phyloP scores from a whole-genome alignment of 2,797 vertebrate genomes.

The Ispidina lecontei region DNA sequence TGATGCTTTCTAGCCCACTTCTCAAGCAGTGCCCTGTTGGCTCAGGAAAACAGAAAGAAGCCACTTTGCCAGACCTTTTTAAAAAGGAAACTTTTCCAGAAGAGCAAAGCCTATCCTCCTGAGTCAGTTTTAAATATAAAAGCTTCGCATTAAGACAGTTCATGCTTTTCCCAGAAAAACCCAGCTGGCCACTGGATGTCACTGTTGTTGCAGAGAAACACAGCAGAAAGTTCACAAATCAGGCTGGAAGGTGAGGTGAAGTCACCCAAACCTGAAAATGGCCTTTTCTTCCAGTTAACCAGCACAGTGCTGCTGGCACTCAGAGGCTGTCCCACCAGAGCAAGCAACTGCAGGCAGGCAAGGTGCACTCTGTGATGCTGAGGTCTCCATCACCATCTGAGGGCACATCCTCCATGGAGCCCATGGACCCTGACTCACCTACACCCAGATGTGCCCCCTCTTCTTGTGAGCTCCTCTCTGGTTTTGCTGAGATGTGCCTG shows the following conservation, averaged over 20 bases:
- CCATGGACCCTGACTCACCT: rapidly evolving
- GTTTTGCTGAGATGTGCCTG: neutral
- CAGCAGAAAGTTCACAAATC: neutral
- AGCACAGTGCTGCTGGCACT: neutral
- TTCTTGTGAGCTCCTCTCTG: neutral
- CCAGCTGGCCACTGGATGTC: conserved; percentile 59
- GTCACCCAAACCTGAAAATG: neutral
- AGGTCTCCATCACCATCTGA: neutral
- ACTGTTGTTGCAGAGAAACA: conserved; percentile 63
- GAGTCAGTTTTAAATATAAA: neutral
- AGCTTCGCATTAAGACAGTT: neutral
- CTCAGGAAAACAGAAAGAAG: neutral
- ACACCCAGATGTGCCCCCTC: neutral
- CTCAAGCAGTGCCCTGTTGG: neutral
- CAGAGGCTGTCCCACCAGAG: neutral
- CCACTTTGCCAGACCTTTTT: neutral
- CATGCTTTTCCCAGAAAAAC: neutral
- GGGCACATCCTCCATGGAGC: neutral
- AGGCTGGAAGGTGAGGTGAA: conserved; percentile 9
- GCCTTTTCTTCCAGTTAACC: neutral
- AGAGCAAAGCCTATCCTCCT: neutral
- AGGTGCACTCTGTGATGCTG: rapidly evolving
- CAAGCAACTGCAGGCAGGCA: neutral
- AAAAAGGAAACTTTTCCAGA: neutral
- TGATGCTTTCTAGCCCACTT: neutral